Base-by-base conservation (phyloP, 2,888 invertebrate species). In the Dolichomitus sp. region DNA sequence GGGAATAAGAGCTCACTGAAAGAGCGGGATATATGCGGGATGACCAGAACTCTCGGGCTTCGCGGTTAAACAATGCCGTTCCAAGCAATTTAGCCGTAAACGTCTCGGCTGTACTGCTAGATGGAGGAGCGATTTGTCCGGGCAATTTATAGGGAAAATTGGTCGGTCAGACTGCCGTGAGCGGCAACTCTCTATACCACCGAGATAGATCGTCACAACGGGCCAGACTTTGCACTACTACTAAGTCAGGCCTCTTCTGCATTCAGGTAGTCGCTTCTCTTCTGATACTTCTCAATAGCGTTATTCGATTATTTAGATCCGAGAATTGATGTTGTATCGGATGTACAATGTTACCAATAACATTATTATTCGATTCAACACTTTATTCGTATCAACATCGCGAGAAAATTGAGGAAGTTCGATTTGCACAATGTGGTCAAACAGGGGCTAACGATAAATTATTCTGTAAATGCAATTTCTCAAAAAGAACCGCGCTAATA, bases 141-240 rank as follows among this genome's bases (percentile, higher is more conserved):
- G 90, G 89, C 90, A 92, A 93, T 93, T 93, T 93, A 92, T 92
- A 91, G 85, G 87, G 92, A 93, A 92, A 92, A 93, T 92, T 90
- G 92, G 87, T 89, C 90, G 93, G 91, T 90, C 90, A 92, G 80
- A 83, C 84, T 68, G 76, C 84, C 74, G 82, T 73, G 65, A 30
- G 45, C 40, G 61, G 59, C 68, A 72, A 42, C 69, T 74, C 78
- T 69, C 73, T 69, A 48, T 37, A 57, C 37, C 37, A 23, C 54
- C 68, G 66, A 37, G 45, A 69, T 50, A 59, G 57, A 66, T 65
- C 59, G 48, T 50, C 66, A 23, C 7, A 45, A 27, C 37, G 52
- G 50, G 19, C 23, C 70, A 75, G 68, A 68, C 63, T n/a, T 65
- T 54, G 33, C 48, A 48, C 48, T 48, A n/a, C 17, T 14, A 48